Percentiles rank a stretch among this genome's conserved stretches.
phyloP scores from a whole-genome alignment of 2,797 vertebrate species.

The Aeoliscus strigatus region DNA sequence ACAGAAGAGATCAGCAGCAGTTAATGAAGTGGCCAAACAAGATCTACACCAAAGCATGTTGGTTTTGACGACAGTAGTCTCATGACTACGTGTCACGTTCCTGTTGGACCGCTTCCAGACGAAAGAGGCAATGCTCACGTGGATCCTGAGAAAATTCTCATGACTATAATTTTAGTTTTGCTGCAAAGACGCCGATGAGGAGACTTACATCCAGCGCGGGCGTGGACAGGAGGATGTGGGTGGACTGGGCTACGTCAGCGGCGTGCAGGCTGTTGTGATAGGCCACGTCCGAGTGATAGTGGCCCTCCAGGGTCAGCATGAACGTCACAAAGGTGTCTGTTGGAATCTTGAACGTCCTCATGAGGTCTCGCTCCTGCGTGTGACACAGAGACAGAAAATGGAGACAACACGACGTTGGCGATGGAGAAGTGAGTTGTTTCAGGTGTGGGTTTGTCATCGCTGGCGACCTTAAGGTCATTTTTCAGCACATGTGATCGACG shows the following conservation, averaged over 20 bases:
- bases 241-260: conserved; percentile 95
- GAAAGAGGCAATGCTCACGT: no score
- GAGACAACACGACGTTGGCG: conserved; percentile 8
- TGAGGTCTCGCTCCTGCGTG: conserved; percentile 89
- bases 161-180: no score
- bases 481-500: background rate
- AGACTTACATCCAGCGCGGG: conserved; percentile 90
- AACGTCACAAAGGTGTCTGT: conserved; percentile 93
- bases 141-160: no score
- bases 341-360: conserved; percentile 95
- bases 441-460: no score
- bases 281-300: conserved; percentile 92
- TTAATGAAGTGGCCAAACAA: conserved; percentile 6
- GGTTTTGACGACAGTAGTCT: conserved; percentile 5
- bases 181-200: no score
- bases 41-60: no score
- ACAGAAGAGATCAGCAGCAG: conserved; percentile 6
- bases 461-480: background rate
- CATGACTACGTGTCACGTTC: no score
- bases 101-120: no score
- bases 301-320: conserved; percentile 96
- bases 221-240: conserved; percentile 92
- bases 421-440: background rate
- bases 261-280: conserved; percentile 98
- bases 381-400: conserved; percentile 8